Evolutionary conservation across 2,888 invertebrate genomes (phyloP).

Genomic region (Oscheius sp.): DNA sequence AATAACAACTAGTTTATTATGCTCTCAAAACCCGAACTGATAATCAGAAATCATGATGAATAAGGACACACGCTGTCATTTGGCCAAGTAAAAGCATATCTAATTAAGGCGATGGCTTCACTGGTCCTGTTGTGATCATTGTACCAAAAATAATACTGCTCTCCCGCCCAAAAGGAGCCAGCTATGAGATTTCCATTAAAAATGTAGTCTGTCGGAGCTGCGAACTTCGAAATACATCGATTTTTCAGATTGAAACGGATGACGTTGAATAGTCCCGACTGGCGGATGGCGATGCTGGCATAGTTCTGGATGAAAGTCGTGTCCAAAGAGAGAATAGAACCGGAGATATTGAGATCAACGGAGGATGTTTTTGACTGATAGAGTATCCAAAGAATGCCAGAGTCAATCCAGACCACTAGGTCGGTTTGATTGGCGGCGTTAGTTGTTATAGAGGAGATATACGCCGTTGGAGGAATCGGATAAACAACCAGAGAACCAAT

Average conservation of each 20-base stretch:
- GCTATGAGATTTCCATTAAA: background rate
- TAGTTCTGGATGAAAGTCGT: background rate
- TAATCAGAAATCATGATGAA: no score
- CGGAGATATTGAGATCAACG: background rate
- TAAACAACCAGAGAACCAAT: background rate
- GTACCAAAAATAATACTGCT: constrained; percentile 13
- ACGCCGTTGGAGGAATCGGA: background rate
- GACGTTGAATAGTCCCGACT: background rate
- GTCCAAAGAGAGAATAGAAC: background rate
- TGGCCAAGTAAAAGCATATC: constrained; percentile 8
- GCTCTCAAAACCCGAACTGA: no score
- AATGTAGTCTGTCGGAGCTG: background rate
- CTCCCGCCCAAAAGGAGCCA: constrained; percentile 14
- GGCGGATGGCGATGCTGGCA: background rate
- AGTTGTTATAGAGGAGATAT: background rate
- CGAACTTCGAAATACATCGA: background rate
- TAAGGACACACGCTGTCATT: background rate
- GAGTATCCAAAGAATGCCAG: background rate
- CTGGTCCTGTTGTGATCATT: background rate
- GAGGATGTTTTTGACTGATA: background rate
- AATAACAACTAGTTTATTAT: no score
- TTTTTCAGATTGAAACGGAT: constrained; percentile 8
- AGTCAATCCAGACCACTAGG: constrained; percentile 9
- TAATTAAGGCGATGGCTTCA: background rate
- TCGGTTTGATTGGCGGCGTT: background rate